A percentile compares a stretch with the other conserved stretches of the same genome.
Conservation (phyloP, 2,797 vertebrate species). For the Ptychobarbus kaznakovi region DNA sequence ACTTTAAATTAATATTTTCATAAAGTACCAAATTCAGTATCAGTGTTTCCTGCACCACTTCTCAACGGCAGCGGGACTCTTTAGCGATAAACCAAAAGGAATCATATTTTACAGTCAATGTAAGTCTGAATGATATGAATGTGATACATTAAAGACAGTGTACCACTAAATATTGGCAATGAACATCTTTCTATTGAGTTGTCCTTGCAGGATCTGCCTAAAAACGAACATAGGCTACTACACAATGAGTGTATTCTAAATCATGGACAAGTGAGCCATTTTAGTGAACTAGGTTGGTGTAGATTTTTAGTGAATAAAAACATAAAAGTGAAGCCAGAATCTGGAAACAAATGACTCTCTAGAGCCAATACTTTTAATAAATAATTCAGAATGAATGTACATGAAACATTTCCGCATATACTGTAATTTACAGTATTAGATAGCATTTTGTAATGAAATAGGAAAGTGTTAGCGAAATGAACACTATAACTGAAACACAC, state of each 20-base stretch:
- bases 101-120: background rate
- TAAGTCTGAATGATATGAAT: background rate
- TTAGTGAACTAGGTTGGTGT: background rate
- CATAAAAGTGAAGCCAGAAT: background rate
- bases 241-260: background rate
- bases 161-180: background rate
- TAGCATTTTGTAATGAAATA: background rate
- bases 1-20: background rate
- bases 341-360: background rate
- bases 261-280: background rate
- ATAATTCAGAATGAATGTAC: background rate
- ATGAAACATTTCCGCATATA: background rate
- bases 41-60: background rate
- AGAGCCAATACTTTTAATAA: background rate
- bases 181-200: background rate
- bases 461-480: background rate
- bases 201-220: slow-evolving; percentile 1
- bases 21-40: background rate
- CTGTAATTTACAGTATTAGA: background rate
- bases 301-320: background rate
- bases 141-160: background rate
- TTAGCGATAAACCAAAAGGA: background rate
- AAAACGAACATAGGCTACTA: background rate
- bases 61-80: background rate
- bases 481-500: background rate